Percentiles rank a stretch among this genome's conserved stretches.
These are phyloP conservation scores for Pecten maximus DNA, from an alignment of 2,888 invertebrate species.

Conservation along the genomic window DNA sequence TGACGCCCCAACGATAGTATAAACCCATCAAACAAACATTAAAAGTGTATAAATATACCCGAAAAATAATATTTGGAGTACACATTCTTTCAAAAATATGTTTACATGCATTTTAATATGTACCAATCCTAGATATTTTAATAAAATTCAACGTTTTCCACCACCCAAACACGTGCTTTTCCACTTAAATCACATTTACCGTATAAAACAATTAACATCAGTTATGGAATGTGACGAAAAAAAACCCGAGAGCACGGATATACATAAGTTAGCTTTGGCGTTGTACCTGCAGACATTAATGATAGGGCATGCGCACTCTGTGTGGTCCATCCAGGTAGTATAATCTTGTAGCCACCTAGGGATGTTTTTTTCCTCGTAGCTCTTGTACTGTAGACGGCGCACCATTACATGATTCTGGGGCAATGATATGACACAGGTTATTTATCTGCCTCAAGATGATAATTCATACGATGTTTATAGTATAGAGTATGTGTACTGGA, in stretches of 20 bases:
- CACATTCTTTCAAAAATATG: too few relatives aligned
- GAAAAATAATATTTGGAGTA: too few relatives aligned
- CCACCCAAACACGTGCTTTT: too few relatives aligned
- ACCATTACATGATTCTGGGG: not conserved
- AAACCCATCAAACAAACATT: too few relatives aligned
- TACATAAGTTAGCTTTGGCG: not conserved
- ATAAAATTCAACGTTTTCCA: too few relatives aligned
- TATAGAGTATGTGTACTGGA: too few relatives aligned
- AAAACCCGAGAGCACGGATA: not conserved
- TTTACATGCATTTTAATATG: too few relatives aligned
- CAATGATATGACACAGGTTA: not conserved
- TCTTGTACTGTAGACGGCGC: not conserved
- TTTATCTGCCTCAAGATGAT: not conserved
- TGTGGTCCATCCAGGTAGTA: constrained; percentile 4
- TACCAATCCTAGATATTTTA: too few relatives aligned
- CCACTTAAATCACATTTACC: not conserved
- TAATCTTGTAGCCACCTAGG: not conserved
- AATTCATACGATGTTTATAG: too few relatives aligned
- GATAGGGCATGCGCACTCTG: constrained; percentile 25
- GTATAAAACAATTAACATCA: not conserved
- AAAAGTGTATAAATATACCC: too few relatives aligned
- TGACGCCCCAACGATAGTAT: too few relatives aligned
- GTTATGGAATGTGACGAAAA: not conserved
- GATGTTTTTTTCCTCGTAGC: not conserved
- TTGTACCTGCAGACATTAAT: not conserved